These are phyloP conservation scores for Neoaliturus tenellus DNA, from an alignment of 2,888 invertebrate species.

Conservation along the genomic window DNA sequence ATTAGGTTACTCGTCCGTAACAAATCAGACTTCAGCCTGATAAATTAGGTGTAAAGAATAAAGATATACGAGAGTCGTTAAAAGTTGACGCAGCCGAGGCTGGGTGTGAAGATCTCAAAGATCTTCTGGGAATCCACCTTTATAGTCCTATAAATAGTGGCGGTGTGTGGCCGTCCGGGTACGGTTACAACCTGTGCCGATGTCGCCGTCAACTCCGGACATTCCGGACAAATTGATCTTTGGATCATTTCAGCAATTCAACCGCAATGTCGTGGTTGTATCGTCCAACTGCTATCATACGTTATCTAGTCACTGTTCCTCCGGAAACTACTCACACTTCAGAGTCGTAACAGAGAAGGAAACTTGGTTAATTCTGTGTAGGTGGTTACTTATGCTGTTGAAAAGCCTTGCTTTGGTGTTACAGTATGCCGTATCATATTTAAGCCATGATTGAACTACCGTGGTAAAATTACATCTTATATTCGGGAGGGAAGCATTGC, in stretches of 20 bases:
- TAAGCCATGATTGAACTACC: too few relatives aligned
- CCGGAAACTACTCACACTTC: neutral
- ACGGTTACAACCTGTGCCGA: slow-evolving; percentile 1
- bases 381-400: too few relatives aligned
- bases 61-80: slow-evolving; percentile 51
- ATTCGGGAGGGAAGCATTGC: too few relatives aligned
- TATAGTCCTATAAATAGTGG: slow-evolving; percentile 47
- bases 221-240: slow-evolving; percentile 3
- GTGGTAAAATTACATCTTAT: too few relatives aligned
- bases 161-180: slow-evolving; percentile 32
- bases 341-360: neutral
- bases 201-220: slow-evolving; percentile 20
- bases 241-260: slow-evolving; percentile 41
- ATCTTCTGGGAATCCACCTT: slow-evolving; percentile 44
- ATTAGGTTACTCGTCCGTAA: slow-evolving; percentile 35
- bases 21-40: slow-evolving; percentile 48
- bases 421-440: too few relatives aligned
- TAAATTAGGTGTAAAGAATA: slow-evolving; percentile 54
- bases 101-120: slow-evolving; percentile 40
- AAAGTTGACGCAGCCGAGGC: slow-evolving; percentile 30
- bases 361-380: neutral
- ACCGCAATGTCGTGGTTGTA: neutral
- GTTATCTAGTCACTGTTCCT: neutral
- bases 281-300: neutral
- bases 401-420: too few relatives aligned